Conservation (phyloP, 2,113 vertebrate genomes). For the Porphyrio hochstetteri region DNA sequence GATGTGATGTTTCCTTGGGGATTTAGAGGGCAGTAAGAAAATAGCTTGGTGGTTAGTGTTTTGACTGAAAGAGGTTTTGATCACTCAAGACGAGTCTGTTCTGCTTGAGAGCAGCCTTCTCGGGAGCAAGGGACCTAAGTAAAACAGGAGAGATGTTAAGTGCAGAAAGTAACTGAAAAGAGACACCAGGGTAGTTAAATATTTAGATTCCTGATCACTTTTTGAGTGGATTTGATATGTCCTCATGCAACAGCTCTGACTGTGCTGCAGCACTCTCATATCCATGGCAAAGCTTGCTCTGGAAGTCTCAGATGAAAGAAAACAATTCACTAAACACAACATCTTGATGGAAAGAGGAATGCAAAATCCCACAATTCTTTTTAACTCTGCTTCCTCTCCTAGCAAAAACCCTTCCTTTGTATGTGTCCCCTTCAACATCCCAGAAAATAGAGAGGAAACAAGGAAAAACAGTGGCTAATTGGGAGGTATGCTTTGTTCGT, state of each 20-base stretch:
- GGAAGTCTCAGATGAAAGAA: conserved; percentile 37
- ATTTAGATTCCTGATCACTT: background rate
- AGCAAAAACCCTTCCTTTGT: conserved; percentile 54
- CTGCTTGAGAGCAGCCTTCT: conserved; percentile 30
- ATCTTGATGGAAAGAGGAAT: conserved; percentile 41
- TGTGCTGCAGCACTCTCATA: background rate
- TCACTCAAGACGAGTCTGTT: conserved; percentile 27
- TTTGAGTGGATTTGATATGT: background rate
- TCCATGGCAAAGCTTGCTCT: background rate
- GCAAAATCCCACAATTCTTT: conserved; percentile 4
- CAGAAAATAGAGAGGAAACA: conserved; percentile 64
- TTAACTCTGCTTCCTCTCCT: background rate
- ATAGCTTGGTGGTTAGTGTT: conserved; percentile 33
- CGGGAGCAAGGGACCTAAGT: conserved; percentile 37
- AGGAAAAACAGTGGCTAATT: conserved; percentile 21
- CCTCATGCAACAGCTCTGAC: background rate
- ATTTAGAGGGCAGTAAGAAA: conserved; percentile 60
- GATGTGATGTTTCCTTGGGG: conserved; percentile 16
- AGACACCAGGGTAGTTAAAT: conserved; percentile 32
- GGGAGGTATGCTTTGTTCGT: conserved; percentile 25
- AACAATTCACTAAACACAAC: background rate
- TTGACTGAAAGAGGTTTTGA: conserved; percentile 56
- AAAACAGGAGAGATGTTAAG: conserved; percentile 36
- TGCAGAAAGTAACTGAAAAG: conserved; percentile 58
- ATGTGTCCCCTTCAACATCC: conserved; percentile 28